Evolutionary conservation across 2,797 vertebrate species (phyloP), one percentile per base, ranked within the genome.

Genomic region (Enteromius unitaeniatus): DNA sequence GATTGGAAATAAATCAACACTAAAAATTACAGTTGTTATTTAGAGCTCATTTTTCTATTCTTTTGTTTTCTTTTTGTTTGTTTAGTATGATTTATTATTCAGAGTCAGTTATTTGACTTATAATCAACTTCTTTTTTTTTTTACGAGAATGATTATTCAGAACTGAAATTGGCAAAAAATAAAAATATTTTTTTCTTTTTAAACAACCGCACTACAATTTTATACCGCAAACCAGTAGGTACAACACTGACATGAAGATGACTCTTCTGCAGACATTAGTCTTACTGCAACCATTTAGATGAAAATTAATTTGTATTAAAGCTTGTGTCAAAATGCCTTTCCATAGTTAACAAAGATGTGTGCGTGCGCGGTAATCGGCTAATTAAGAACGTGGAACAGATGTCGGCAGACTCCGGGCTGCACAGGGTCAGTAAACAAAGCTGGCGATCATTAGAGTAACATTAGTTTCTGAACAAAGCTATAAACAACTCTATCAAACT

Each of bases 381-480:
- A 98, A 98, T 98, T 97, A 98, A 96, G 92, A 94, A 91, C 92
- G 93, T 88, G 92, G 95, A 98, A 96, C 97, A 99, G 97, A 97
- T 98, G 97, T 97, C 95, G 95, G 93, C 94, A 90, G 94, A 96
- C 94, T 95, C 96, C 91, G 95, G 93, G 94, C 95, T 93, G 94
- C 95, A 95, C 95, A 95, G 95, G 95, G 95, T 96, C 96, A 94
- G 97, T 97, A 97, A 97, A 98, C 97, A 98, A 97, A 97, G 96
- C 96, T 97, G 97, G 94, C 95, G 94, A 96, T 94, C 95, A 94
- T 95, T 95, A 93, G 93, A 94, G 93, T 95, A 94, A 95, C 95
- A 95, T 96, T 96, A 95, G 94, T 92, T 93, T 90, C 93, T 92
- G 31, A 65, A 58, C 77, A 70, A 86, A 86, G 82, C 79, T 10